phyloP scores from a whole-genome alignment of 2,888 invertebrate genomes.

The Herminia tarsipennalis region DNA sequence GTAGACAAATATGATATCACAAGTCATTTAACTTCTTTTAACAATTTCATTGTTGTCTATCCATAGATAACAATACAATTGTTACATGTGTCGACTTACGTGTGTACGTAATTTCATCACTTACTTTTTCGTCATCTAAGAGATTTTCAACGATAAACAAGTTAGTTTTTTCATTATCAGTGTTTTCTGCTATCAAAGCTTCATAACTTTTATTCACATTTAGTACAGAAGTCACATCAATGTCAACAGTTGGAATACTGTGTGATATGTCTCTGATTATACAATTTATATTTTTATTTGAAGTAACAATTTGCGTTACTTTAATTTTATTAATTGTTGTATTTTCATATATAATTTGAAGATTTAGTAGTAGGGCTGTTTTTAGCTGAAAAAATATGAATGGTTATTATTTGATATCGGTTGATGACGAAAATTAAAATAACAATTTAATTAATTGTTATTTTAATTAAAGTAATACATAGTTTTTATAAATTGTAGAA shows the following conservation, averaged over 20 bases:
- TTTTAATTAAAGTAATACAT: too few species aligned
- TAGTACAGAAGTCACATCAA: conserved; percentile 28
- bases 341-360: conserved; percentile 61
- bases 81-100: too few species aligned
- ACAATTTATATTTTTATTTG: conserved; percentile 30
- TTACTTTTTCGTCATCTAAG: conserved; percentile 52
- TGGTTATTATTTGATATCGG: not conserved
- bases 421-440: too few species aligned
- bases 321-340: conserved; percentile 31
- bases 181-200: conserved; percentile 19
- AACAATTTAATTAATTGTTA: too few species aligned
- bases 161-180: conserved; percentile 32
- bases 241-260: conserved; percentile 28
- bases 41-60: too few species aligned
- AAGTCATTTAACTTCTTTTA: too few species aligned
- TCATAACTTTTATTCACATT: conserved; percentile 21
- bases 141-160: conserved; percentile 54
- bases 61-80: too few species aligned
- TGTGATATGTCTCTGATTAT: conserved; percentile 38
- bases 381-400: conserved; percentile 46
- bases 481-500: too few species aligned
- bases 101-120: not conserved
- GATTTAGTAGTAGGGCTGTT: conserved; percentile 50
- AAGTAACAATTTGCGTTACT: conserved; percentile 40
- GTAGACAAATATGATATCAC: too few species aligned